Evolutionary conservation across 2,797 vertebrate genomes (phyloP).

Genomic region (Sebastes itinus): DNA sequence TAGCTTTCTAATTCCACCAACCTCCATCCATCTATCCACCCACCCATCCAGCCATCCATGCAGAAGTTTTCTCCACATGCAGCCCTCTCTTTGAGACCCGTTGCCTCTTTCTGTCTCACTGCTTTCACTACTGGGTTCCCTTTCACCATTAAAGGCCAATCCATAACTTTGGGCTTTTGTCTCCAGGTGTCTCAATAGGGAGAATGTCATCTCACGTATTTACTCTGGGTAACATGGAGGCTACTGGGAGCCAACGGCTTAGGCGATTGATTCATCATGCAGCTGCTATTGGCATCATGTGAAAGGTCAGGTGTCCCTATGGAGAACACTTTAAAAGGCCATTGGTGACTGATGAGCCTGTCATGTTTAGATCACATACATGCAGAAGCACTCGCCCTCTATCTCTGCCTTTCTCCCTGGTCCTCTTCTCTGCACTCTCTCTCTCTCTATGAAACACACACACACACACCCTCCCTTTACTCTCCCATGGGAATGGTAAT

Average conservation of each 20-base stretch:
- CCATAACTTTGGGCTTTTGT: conserved; percentile 55
- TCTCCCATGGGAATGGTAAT: conserved; percentile 71
- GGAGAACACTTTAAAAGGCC: conserved; percentile 80
- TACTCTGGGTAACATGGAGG: conserved; percentile 63
- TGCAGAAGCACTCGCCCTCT: conserved; percentile 40
- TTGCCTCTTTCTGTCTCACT: conserved; percentile 24
- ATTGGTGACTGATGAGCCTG: conserved; percentile 82
- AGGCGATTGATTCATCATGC: conserved; percentile 79
- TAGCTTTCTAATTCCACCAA: conserved; percentile 44
- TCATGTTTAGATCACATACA: conserved; percentile 73
- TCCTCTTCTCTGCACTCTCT: neutral
- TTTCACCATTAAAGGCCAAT: conserved; percentile 50
- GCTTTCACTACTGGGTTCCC: conserved; percentile 23
- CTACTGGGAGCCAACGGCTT: conserved; percentile 43
- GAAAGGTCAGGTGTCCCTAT: conserved; percentile 80
- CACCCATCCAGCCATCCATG: conserved; percentile 21
- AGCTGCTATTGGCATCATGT: conserved; percentile 81
- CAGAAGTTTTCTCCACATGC: conserved; percentile 35
- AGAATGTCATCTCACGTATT: conserved; percentile 66
- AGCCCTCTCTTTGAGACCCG: conserved; percentile 14
- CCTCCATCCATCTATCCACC: conserved; percentile 20
- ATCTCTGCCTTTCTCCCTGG: conserved; percentile 25
- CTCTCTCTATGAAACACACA: neutral
- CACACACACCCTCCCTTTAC: conserved; percentile 5
- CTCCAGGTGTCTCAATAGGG: conserved; percentile 48